Evolutionary conservation across 2,797 vertebrate genomes (phyloP).

Genomic region (Etheostoma nigrum): DNA sequence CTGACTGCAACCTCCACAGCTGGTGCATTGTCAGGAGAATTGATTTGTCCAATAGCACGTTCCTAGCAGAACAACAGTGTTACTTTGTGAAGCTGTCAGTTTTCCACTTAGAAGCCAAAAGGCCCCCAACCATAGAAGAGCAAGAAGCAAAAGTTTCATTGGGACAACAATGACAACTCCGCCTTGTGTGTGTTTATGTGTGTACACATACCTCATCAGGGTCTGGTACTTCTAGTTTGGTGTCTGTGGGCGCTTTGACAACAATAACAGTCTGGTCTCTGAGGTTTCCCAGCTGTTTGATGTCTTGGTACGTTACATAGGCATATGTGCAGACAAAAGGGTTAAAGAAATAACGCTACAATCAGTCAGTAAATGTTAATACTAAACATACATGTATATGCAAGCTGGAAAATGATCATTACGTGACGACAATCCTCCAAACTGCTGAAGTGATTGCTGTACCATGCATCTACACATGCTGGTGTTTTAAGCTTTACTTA

Average conservation of each 20-base stretch:
- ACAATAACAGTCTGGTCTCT: constrained; percentile 97
- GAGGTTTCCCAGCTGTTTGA: constrained; percentile 92
- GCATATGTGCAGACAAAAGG: constrained; percentile 86
- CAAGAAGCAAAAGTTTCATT: background rate
- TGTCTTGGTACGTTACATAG: constrained; percentile 96
- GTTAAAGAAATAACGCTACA: constrained; percentile 71
- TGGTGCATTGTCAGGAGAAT: background rate
- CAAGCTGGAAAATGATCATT: background rate
- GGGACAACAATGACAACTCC: background rate
- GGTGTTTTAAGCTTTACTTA: background rate
- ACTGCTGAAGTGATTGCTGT: background rate
- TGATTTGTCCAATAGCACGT: background rate
- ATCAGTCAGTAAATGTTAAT: no score
- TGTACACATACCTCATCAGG: constrained; percentile 90
- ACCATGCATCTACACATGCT: background rate
- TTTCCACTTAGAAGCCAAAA: background rate
- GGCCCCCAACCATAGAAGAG: background rate
- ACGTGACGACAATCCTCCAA: background rate
- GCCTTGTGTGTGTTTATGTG: background rate
- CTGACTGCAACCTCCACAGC: background rate
- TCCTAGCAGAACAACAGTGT: background rate
- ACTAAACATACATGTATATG: background rate
- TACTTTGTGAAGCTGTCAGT: background rate
- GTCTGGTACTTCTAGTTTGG: constrained; percentile 97
- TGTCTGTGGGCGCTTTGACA: constrained; percentile 96